Evolutionary conservation across 2,113 vertebrate genomes (phyloP), one percentile per base, ranked within the genome.

Genomic region (Podilymbus podiceps): DNA sequence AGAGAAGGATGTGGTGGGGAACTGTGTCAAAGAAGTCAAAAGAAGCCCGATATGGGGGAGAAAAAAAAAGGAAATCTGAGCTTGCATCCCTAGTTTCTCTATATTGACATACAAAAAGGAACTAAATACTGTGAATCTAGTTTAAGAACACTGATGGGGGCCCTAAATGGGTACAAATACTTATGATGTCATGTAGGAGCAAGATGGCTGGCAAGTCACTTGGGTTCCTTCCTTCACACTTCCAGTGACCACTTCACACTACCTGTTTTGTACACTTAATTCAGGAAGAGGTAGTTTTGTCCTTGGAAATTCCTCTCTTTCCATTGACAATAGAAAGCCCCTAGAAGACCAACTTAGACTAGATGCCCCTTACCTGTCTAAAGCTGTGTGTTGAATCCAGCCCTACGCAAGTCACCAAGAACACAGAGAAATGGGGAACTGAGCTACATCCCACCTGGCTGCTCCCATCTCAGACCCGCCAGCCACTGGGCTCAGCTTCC

Each of bases 21-120:
- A 38, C 38, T 38, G 38, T 38, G 38, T 38, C 38, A 38, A 38
- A 38, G 38, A 53, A 94, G 85, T 88, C 68, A 80, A 77, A 95
- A 95, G 72, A 85, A 87, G 42, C 76, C 74, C 40, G 12, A 95
- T 76, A 95, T 76, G 62, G 72, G 44, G 90, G 74, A 93, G 53
- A 62, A 38, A 38, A 38, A 59, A 84, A 85, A 78, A 33, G 40
- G 80, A 87, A 88, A 96, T 93, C 77, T 90, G 95, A 97, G 71
- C 66, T 27, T 95, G 55, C 86, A 96, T 95, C 38, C 42, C n/a
- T 30, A 13, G 12, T 50, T 90, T 88, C 40, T 60, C 24, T 82
- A 1, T 22, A 22, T 1, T 80, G 59, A 59, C 50, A 38, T 24
- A 52, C 21, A 73, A 76, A 76, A 58, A 79, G 14, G 42, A 79